Base-by-base conservation (phyloP, 2,113 vertebrate species). In the Perca fluviatilis region DNA sequence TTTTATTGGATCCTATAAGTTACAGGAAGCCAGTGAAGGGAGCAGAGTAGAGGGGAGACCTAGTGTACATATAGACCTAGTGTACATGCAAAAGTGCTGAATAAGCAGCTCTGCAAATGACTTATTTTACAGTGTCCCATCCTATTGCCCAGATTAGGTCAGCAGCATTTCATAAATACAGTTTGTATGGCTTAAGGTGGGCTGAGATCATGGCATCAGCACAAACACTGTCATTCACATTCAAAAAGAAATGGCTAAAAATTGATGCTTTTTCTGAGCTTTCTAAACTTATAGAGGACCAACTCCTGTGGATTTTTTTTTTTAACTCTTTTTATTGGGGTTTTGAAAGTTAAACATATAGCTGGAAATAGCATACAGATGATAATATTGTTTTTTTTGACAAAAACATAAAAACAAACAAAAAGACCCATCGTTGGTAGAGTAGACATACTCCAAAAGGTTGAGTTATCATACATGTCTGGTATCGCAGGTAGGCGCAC, bases 51-150 rank as follows among this genome's bases (percentile, higher is more conserved):
- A 27, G 27, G 27, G 27, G 27, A 27, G 27, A 27, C 27, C 27
- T 27, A 27, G 27, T n/a, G n/a, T n/a, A 5, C 5, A 33, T 33
- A 33, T 84, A 88, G 70, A 56, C 58, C 64, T 50, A 63, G 50
- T 77, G 77, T 78, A 62, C 72, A 64, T 40, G 63, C 9, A 69
- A 69, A 90, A 84, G 40, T 80, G 83, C 88, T 77, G 6, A 79
- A 40, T 15, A 54, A 72, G 92, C 87, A 87, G 50, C 50, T 77
- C 77, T 83, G 74, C 82, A 87, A 90, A 90, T 70, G 43, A 83
- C 80, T 83, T 85, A 46, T 84, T 88, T 84, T 76, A 83, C 73
- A 58, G 53, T 27, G 6, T 82, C 82, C 30, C 74, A 66, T 77
- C 61, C 58, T 66, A 49, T 76, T 84, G 79, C 81, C 56, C 65